Percentiles rank a stretch among this genome's conserved stretches.
phyloP scores from a whole-genome alignment of 2,888 invertebrate species.

The Sicus ferrugineus region DNA sequence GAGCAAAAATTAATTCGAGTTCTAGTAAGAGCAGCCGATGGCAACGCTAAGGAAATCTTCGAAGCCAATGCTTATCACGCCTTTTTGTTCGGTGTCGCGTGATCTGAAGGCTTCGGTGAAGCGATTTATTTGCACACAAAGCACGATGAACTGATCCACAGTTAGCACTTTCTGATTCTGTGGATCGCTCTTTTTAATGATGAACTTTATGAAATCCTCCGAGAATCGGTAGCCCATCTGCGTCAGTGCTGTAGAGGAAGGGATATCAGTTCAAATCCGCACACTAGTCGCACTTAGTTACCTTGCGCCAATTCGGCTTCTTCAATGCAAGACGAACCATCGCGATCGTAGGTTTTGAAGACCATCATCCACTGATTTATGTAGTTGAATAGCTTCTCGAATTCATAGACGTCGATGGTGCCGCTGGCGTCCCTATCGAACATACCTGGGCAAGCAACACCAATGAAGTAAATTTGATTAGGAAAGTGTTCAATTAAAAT shows the following conservation, averaged over 20 bases:
- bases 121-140: slow-evolving; percentile 87
- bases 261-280: neutral
- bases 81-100: slow-evolving; percentile 81
- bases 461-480: neutral
- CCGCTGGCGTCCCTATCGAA: slow-evolving; percentile 86
- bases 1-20: too few relatives aligned
- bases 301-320: slow-evolving; percentile 79
- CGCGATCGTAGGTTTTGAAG: slow-evolving; percentile 85
- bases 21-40: slow-evolving; percentile 71
- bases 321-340: slow-evolving; percentile 85
- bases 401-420: slow-evolving; percentile 84
- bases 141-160: slow-evolving; percentile 87
- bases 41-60: slow-evolving; percentile 91
- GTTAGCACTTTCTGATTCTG: slow-evolving; percentile 72
- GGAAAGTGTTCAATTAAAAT: neutral
- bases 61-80: slow-evolving; percentile 83
- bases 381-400: slow-evolving; percentile 85
- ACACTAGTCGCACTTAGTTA: too few relatives aligned
- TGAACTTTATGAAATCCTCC: slow-evolving; percentile 77
- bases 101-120: slow-evolving; percentile 87
- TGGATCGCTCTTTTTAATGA: slow-evolving; percentile 76
- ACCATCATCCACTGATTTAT: slow-evolving; percentile 88
- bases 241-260: slow-evolving; percentile 70
- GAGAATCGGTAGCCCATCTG: slow-evolving; percentile 91
- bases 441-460: slow-evolving; percentile 71